Base-by-base conservation (phyloP, 2,797 vertebrate species). In the Peromyscus melanophrys region DNA sequence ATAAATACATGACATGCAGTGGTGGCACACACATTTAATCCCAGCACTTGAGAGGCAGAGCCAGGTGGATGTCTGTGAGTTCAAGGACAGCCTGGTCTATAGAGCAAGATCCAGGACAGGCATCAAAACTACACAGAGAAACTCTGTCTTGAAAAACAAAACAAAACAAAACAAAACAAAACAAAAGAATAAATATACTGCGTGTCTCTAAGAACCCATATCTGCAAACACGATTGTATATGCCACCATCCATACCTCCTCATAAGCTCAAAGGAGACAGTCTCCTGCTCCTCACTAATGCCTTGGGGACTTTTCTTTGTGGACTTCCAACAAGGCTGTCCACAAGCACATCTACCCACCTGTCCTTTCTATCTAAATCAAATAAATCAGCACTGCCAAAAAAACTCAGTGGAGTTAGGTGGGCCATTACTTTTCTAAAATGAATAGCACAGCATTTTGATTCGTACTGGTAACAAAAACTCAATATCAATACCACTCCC, bases 241-340 rank as follows among this genome's bases (percentile, higher is more conserved):
- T 4, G 4, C 0, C 1, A 34, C 5, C 55, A 12, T 4, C 1
- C 4, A n/a, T 0, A 5, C n/a, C 5, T 14, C 1, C 1, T 73
- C 19, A 29, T 43, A 21, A 13, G 31, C 55, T 61, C 19, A 87
- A n/a, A 16, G 7, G 2, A 61, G 4, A 52, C 0, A 3, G 3
- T 75, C 34, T 3, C 19, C 57, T 94, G 16, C 19, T n/a, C 40
- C 14, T 17, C 63, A 17, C 27, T 67, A 55, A 3, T 31, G 7
- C 76, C 23, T 81, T 12, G 23, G 23, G n/a, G 7, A 19, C 31
- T 37, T 80, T 49, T 21, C 27, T 88, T 84, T 76, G 23, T 46
- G 43, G 23, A 29, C 31, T 34, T 80, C 29, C 4, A 93, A 78
- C 27, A 65, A 57, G n/a, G 3, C 7, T 29, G 63, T 65, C 29